These are phyloP conservation scores for Ictalurus furcatus DNA, from an alignment of 2,113 vertebrate genomes.

Conservation along the genomic window DNA sequence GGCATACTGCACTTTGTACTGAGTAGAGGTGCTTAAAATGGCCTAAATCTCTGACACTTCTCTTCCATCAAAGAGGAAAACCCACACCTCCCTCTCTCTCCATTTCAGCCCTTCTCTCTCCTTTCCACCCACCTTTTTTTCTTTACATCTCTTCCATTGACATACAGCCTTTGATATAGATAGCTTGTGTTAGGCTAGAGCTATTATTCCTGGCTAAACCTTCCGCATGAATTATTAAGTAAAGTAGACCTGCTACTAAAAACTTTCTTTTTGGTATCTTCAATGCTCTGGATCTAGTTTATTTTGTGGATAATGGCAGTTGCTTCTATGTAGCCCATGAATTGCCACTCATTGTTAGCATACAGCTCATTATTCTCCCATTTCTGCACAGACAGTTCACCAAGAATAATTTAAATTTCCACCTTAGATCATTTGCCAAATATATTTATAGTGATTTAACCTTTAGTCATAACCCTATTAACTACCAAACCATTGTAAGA, in stretches of 20 bases:
- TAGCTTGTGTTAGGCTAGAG: conserved; percentile 7
- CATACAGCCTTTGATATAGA: conserved; percentile 29
- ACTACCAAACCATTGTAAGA: background rate
- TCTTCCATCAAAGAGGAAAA: conserved; percentile 34
- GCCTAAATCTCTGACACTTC: conserved; percentile 42
- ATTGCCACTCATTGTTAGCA: conserved; percentile 8
- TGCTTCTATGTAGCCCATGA: conserved; percentile 5
- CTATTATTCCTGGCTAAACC: conserved; percentile 25
- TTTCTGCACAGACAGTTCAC: background rate
- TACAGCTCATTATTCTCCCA: background rate
- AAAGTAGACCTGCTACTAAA: conserved; percentile 16
- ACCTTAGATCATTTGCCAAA: background rate
- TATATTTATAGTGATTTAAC: background rate
- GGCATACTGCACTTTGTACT: conserved; percentile 45
- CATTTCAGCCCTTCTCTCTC: background rate
- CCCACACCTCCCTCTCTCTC: background rate
- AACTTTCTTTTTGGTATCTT: background rate
- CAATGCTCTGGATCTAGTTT: conserved; percentile 2
- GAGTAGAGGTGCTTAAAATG: conserved; percentile 47
- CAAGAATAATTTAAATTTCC: background rate
- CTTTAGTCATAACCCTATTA: background rate
- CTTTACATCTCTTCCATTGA: conserved; percentile 5
- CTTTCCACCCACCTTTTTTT: background rate
- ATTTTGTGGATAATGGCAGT: conserved; percentile 28
- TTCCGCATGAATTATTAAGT: conserved; percentile 23